Conservation (phyloP, 1,140 invertebrate species). For the Melipona quadrifasciata region DNA sequence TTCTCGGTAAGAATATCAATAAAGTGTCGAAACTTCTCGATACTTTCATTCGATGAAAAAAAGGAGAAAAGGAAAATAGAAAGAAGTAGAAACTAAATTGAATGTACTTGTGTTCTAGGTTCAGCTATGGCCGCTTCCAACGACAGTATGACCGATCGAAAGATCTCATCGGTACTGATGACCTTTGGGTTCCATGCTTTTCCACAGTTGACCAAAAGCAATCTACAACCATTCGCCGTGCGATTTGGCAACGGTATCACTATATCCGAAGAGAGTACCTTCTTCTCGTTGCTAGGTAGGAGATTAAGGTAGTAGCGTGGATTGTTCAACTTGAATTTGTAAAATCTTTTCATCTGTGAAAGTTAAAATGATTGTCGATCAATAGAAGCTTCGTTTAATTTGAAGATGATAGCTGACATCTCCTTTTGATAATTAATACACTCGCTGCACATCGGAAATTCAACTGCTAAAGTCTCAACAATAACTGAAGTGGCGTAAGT, state of each 20-base stretch:
- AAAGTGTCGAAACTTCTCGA: no score
- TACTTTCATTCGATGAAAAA: no score
- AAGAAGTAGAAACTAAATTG: no score
- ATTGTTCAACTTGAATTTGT: constrained; percentile 83
- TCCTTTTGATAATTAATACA: not conserved
- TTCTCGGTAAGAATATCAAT: no score
- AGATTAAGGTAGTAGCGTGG: constrained; percentile 82
- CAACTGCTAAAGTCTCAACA: not conserved
- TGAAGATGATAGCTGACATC: not conserved
- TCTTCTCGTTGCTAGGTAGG: constrained; percentile 79
- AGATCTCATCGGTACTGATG: constrained; percentile 82
- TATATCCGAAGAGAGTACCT: constrained; percentile 82
- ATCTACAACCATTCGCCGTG: constrained; percentile 81
- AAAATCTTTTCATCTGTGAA: constrained; percentile 83
- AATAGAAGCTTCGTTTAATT: not conserved
- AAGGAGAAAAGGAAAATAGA: no score
- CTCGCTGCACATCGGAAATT: not conserved
- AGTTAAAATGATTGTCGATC: not conserved
- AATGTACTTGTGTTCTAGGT: constrained; percentile 84
- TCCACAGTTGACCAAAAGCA: constrained; percentile 83
- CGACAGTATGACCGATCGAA: constrained; percentile 83
- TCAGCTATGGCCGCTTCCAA: constrained; percentile 85
- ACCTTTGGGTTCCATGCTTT: constrained; percentile 86
- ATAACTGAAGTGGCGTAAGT: not conserved
- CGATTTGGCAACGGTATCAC: constrained; percentile 83